Evolutionary conservation across 1,140 invertebrate genomes (phyloP).

Genomic region (Eriosoma lanigerum): DNA sequence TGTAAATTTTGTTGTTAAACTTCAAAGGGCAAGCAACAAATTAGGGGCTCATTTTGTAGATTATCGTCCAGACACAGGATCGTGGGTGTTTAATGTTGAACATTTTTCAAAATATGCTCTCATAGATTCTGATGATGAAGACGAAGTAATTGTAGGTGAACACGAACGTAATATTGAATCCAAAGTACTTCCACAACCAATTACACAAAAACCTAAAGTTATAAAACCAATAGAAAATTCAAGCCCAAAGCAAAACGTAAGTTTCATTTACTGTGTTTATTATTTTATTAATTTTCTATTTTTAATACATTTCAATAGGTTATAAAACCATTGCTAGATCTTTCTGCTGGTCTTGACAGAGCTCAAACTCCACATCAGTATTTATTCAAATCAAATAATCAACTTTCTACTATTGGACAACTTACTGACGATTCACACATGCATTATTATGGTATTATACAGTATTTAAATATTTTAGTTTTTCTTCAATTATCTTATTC

Average conservation of each 20-base stretch:
- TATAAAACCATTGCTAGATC: conserved; percentile 36
- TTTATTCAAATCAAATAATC: conserved; percentile 35
- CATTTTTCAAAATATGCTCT: conserved; percentile 97
- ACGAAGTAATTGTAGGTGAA: conserved; percentile 55
- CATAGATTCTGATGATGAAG: conserved; percentile 86
- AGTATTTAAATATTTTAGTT: too few species aligned
- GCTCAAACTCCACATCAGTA: conserved; percentile 24
- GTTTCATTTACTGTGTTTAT: not conserved
- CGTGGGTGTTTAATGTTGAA: conserved; percentile 91
- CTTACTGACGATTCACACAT: conserved; percentile 8
- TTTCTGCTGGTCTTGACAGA: conserved; percentile 48
- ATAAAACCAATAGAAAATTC: conserved; percentile 7
- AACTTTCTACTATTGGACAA: not conserved
- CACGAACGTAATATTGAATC: conserved; percentile 56
- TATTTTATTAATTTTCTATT: not conserved
- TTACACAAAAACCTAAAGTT: conserved; percentile 24
- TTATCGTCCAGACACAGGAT: conserved; percentile 91
- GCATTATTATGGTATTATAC: conserved; percentile 39
- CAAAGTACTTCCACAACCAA: conserved; percentile 58
- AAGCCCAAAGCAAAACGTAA: conserved; percentile 33
- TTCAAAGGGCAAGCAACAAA: conserved; percentile 81
- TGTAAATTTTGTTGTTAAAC: conserved; percentile 85
- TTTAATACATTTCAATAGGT: not conserved
- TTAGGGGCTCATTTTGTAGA: conserved; percentile 90
- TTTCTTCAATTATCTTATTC: too few species aligned